phyloP scores from a whole-genome alignment of 1,140 invertebrate genomes.

The Anastrepha obliqua region DNA sequence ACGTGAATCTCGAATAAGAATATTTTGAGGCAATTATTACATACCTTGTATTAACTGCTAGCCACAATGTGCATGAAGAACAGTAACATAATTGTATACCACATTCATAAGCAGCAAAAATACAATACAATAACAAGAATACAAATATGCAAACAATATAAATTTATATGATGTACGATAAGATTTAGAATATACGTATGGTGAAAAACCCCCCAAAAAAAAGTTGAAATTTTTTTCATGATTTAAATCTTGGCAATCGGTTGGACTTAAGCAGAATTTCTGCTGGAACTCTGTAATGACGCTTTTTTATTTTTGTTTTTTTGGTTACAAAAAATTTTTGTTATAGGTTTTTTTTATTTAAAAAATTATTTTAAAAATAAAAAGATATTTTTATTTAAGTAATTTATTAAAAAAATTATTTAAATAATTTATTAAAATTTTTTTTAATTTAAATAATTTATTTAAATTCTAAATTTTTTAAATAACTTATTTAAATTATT shows the following conservation, averaged over 20 bases:
- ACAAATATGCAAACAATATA: slow-evolving; percentile 42
- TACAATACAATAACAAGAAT: slow-evolving; percentile 8
- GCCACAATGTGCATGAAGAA: slow-evolving; percentile 12
- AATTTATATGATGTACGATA: slow-evolving; percentile 49
- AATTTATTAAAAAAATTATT: too few species aligned
- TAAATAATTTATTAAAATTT: too few species aligned
- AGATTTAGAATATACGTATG: slow-evolving; percentile 49
- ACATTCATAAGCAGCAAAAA: neutral
- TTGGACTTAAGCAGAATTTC: neutral
- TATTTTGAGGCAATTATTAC: slow-evolving; percentile 34
- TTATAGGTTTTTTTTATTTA: too few species aligned
- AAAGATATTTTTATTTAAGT: too few species aligned
- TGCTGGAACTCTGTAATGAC: neutral
- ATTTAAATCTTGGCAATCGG: neutral
- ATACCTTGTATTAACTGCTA: slow-evolving; percentile 15
- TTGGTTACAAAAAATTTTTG: too few species aligned
- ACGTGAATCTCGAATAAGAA: slow-evolving; percentile 47
- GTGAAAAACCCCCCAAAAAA: slow-evolving; percentile 38
- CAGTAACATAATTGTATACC: slow-evolving; percentile 43
- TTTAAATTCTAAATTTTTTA: too few species aligned
- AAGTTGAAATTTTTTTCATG: slow-evolving; percentile 15
- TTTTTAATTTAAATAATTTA: too few species aligned
- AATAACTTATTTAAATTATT: too few species aligned
- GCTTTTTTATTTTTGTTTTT: neutral
- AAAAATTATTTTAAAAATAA: too few species aligned